These are phyloP conservation scores for Nomada fabriciana DNA, from an alignment of 2,888 invertebrate genomes.

Conservation along the genomic window DNA sequence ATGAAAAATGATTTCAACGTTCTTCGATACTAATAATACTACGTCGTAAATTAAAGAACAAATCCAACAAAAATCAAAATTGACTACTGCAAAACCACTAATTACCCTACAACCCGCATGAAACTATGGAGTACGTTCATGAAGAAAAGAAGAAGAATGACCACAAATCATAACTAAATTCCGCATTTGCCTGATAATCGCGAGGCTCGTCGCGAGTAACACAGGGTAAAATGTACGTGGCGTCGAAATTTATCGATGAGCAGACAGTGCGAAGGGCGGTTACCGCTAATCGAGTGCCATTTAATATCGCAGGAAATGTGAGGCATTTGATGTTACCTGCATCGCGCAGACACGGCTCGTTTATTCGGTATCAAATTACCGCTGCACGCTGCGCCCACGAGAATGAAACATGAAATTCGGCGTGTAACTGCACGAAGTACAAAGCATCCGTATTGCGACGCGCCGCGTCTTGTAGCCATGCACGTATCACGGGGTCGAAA, in stretches of 20 bases:
- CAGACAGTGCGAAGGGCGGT: neutral
- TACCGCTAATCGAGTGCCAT: conserved; percentile 34
- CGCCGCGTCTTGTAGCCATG: conserved; percentile 2
- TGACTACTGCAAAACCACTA: no score
- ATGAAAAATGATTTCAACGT: neutral
- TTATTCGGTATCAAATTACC: conserved; percentile 44
- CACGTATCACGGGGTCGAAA: conserved; percentile 6
- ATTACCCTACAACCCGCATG: no score
- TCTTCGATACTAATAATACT: no score
- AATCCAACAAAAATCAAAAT: no score
- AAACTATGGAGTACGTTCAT: neutral
- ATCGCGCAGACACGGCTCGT: conserved; percentile 38
- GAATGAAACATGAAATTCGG: conserved; percentile 47
- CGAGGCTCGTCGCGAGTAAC: neutral
- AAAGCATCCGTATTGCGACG: conserved; percentile 15
- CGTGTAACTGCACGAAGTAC: conserved; percentile 21
- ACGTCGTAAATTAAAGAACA: no score
- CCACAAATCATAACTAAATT: neutral
- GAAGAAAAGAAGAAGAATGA: neutral
- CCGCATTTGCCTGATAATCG: neutral
- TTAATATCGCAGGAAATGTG: conserved; percentile 47
- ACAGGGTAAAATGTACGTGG: neutral
- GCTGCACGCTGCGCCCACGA: conserved; percentile 12
- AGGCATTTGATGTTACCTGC: conserved; percentile 46
- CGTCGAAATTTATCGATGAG: conserved; percentile 16